Percentiles rank a stretch among this genome's conserved stretches.
phyloP scores from a whole-genome alignment of 2,888 invertebrate species.

The Synergus laeviventris region DNA sequence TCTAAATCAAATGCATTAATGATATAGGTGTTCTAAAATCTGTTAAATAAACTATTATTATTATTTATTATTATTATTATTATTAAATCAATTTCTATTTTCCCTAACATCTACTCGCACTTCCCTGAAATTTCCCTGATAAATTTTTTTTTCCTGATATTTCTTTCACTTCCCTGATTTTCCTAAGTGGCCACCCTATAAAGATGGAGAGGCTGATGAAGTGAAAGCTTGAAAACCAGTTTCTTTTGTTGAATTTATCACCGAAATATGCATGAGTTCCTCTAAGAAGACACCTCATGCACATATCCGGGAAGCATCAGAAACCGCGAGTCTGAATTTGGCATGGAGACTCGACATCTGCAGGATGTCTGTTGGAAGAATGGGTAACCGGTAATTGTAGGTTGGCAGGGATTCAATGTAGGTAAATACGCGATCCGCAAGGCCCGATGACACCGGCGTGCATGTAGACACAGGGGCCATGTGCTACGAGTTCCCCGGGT shows the following conservation, averaged over 20 bases:
- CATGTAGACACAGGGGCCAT: slow-evolving; percentile 65
- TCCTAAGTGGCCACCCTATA: too few species aligned
- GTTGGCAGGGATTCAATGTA: slow-evolving; percentile 76
- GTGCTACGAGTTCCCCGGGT: slow-evolving; percentile 60
- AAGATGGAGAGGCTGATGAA: background rate
- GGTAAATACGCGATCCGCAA: slow-evolving; percentile 73
- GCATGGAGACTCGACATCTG: slow-evolving; percentile 59
- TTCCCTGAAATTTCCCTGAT: too few species aligned
- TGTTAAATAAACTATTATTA: too few species aligned
- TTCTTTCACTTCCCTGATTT: too few species aligned
- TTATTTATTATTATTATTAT: too few species aligned
- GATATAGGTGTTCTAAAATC: too few species aligned
- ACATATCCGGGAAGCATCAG: slow-evolving; percentile 59
- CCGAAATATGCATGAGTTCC: background rate
- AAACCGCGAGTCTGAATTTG: slow-evolving; percentile 63
- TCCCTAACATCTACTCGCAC: too few species aligned
- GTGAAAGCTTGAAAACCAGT: background rate
- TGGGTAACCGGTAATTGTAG: slow-evolving; percentile 75
- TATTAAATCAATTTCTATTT: too few species aligned
- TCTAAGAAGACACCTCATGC: slow-evolving; percentile 58
- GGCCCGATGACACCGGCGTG: slow-evolving; percentile 64
- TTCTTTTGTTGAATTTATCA: background rate
- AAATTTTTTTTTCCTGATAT: too few species aligned
- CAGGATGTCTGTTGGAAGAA: slow-evolving; percentile 62
- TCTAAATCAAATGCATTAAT: too few species aligned